Percentiles rank a stretch among this genome's conserved stretches.
These are phyloP conservation scores for Saccostrea glomerata DNA, from an alignment of 1,140 invertebrate species.

Conservation along the genomic window DNA sequence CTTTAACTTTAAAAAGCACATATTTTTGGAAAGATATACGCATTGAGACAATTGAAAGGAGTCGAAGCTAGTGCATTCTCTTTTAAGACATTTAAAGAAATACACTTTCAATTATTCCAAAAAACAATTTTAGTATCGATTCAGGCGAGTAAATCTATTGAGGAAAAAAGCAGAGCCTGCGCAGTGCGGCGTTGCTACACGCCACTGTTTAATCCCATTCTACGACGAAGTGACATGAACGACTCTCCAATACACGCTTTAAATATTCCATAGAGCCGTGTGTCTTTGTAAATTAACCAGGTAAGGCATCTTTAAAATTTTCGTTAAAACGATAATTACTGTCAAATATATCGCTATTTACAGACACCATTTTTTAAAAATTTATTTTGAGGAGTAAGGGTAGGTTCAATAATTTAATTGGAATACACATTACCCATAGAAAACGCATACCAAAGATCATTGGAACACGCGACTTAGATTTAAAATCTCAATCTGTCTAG, in stretches of 20 bases:
- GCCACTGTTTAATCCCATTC: constrained; percentile 9
- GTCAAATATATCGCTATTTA: background rate
- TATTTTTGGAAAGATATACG: too few relatives aligned
- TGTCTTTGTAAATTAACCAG: background rate
- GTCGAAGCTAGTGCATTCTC: background rate
- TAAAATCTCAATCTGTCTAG: background rate
- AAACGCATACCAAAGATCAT: background rate
- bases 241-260: constrained; percentile 8
- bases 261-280: constrained; percentile 4
- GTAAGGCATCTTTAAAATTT: constrained; percentile 13
- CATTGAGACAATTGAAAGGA: background rate
- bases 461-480: constrained; percentile 13
- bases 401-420: background rate
- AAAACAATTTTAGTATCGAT: background rate
- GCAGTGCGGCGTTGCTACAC: constrained; percentile 40
- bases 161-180: background rate
- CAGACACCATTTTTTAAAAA: background rate
- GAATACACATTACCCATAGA: background rate
- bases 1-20: too few relatives aligned
- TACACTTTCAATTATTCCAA: constrained; percentile 2
- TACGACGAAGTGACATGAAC: background rate
- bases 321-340: background rate
- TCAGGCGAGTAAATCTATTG: constrained; percentile 11
- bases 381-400: background rate
- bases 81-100: too few relatives aligned